These are phyloP conservation scores for Monomorium pharaonis DNA, from an alignment of 1,140 invertebrate species.

Conservation along the genomic window DNA sequence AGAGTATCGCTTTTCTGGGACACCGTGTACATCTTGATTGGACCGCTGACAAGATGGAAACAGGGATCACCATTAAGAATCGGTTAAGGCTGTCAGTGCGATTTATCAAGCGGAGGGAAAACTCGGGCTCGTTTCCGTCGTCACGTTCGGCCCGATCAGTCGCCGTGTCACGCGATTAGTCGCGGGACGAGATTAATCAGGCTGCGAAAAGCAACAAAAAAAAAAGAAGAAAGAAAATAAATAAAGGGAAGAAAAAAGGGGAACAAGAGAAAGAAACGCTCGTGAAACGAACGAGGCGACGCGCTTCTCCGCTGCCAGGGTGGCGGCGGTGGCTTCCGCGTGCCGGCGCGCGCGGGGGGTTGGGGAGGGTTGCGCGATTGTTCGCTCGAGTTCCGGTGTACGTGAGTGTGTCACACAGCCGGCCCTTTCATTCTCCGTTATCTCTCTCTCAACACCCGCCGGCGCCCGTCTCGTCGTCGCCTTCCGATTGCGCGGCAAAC, in stretches of 20 bases:
- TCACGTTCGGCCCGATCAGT: constrained; percentile 22
- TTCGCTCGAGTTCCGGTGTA: constrained; percentile 81
- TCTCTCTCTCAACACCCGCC: constrained; percentile 23
- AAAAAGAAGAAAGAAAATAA: background rate
- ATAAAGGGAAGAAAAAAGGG: background rate
- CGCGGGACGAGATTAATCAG: constrained; percentile 23
- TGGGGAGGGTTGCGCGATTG: constrained; percentile 71
- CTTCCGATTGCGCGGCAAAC: constrained; percentile 15
- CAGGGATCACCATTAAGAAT: background rate
- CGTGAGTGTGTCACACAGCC: background rate
- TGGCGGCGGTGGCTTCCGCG: constrained; percentile 81
- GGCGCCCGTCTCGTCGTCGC: too few species aligned
- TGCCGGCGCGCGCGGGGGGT: constrained; percentile 78
- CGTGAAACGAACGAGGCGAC: background rate
- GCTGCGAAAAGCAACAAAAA: background rate
- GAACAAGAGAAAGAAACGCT: constrained; percentile 9
- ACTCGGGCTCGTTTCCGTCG: constrained; percentile 25
- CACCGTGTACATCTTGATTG: constrained; percentile 30
- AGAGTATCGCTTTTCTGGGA: background rate
- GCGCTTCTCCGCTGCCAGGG: constrained; percentile 71
- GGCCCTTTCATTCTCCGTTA: constrained; percentile 41
- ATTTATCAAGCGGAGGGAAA: constrained; percentile 9
- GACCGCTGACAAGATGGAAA: constrained; percentile 1
- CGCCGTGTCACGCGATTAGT: constrained; percentile 19
- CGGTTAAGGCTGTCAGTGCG: background rate